Evolutionary conservation across 2,797 vertebrate genomes (phyloP).

Genomic region (Rousettus madagascariensis): DNA sequence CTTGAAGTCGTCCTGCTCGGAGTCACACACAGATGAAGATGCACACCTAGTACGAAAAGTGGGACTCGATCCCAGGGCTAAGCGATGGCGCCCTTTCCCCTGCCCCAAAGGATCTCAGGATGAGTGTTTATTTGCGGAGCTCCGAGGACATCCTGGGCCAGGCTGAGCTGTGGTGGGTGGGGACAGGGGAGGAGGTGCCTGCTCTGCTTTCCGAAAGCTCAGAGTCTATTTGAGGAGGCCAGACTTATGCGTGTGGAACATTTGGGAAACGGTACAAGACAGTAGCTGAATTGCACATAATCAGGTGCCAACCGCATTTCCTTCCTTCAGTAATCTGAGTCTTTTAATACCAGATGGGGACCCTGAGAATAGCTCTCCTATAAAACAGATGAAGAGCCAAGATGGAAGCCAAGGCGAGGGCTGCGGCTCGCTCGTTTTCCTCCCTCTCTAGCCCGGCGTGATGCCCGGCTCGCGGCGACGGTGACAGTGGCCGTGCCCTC

Average conservation of each 20-base stretch:
- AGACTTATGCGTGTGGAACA: conserved; percentile 52
- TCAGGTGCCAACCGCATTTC: conserved; percentile 69
- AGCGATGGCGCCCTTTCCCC: not conserved
- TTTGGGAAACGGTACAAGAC: conserved; percentile 65
- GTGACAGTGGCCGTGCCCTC: fast-evolving
- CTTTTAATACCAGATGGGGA: conserved; percentile 74
- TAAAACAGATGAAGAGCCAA: conserved; percentile 53
- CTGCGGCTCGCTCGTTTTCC: not conserved
- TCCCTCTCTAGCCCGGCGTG: not conserved
- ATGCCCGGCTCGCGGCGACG: not conserved
- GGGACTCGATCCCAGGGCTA: not conserved
- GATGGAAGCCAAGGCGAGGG: conserved; percentile 26
- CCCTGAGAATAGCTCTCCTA: conserved; percentile 72
- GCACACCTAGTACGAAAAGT: not conserved
- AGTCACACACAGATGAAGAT: not conserved
- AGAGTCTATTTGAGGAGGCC: conserved; percentile 59
- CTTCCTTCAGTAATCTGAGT: conserved; percentile 67
- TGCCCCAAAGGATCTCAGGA: not conserved
- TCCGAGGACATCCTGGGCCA: not conserved
- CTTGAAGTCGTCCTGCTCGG: too few species aligned
- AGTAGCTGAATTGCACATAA: conserved; percentile 59
- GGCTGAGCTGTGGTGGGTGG: not conserved
- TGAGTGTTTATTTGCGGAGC: not conserved
- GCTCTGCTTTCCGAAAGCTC: conserved; percentile 50
- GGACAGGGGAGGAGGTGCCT: not conserved